Conservation (phyloP, 2,888 invertebrate species). For the Argyresthia goedartella region DNA sequence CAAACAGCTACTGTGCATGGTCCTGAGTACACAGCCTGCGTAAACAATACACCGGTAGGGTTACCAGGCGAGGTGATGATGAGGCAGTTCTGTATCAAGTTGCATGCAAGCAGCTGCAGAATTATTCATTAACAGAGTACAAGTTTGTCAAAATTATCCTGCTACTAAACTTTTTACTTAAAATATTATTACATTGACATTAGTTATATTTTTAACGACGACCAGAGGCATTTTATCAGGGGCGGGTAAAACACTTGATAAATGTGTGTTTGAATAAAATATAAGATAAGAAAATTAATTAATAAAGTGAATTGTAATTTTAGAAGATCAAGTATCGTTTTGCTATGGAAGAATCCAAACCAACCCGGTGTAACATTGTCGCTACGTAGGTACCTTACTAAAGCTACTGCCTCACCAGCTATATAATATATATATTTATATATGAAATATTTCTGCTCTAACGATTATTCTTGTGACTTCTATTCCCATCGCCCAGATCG, state of each 20-base stretch:
- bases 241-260: no score
- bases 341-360: background rate
- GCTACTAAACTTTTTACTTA: no score
- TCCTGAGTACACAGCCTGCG: slow-evolving; percentile 57
- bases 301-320: background rate
- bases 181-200: no score
- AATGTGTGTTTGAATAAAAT: no score
- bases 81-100: no score
- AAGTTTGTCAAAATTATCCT: no score
- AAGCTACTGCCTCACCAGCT: background rate
- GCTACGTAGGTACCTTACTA: background rate
- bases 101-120: no score
- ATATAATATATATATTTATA: no score
- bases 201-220: no score
- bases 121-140: no score
- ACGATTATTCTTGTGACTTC: background rate
- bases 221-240: no score
- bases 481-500: slow-evolving; percentile 1
- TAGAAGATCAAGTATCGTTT: background rate
- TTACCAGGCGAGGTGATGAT: slow-evolving; percentile 15
- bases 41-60: slow-evolving; percentile 30
- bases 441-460: background rate
- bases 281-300: no score
- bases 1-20: slow-evolving; percentile 52
- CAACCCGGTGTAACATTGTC: background rate